Base-by-base conservation (phyloP, 1,140 invertebrate genomes). In the Zophobas morio region DNA sequence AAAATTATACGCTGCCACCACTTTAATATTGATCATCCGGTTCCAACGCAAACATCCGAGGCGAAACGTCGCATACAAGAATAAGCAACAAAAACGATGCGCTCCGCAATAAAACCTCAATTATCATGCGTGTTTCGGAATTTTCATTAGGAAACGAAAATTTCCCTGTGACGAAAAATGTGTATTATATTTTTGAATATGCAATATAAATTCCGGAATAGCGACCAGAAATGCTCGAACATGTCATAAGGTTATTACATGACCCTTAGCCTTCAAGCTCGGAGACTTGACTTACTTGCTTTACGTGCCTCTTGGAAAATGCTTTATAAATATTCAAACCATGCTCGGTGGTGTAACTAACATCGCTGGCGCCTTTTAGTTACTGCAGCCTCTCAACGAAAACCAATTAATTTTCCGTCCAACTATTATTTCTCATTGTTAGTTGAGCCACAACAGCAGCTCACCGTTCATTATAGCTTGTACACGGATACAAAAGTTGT, bases 261-360 rank as follows among this genome's bases (percentile, higher is more conserved):
- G 70, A 72, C 70, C 70, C 70, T 72, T 56, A 56, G 47, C 47
- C 70, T 47, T 40, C 51, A 51, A 51, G 47, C 70, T 36, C 34
- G 46, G 36, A 51, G 70, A 72, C 70, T 72, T 72, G 70, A 72
- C 70, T 72, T 72, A 72, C 47, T 72, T 72, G 70, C 47, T 72
- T 53, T 53, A 72, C 70, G 70, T 72, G 70, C 70, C 70, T 56
- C 36, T 42, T 40, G 70, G 35, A 40, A 72, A 72, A 72, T 72
- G 70, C 70, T 72, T 72, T 72, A 72, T 72, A 72, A 72, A 72
- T 72, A 72, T 72, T 72, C 70, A 72, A 40, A 47, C 33, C 70
- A 56, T 72, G 70, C 70, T 51, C 34, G 47, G 32, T 47, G 70
- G 51, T 72, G 70, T 72, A 72, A 72, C 70, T 72, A 72, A 72